Conservation (phyloP, 2,888 invertebrate species). For the Leistus spinibarbis region DNA sequence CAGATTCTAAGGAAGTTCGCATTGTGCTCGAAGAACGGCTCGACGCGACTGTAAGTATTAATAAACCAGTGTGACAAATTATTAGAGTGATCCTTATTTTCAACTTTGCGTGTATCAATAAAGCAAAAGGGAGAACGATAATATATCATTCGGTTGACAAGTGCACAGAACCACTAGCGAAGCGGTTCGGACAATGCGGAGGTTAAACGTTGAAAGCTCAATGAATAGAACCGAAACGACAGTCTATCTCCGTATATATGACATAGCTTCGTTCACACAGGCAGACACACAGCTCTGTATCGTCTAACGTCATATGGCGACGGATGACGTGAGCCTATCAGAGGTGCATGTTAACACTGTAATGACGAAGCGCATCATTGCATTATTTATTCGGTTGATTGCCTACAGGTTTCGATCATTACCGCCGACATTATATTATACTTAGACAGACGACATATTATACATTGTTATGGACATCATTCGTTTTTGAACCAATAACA, state of each 20-base stretch:
- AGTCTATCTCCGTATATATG: background rate
- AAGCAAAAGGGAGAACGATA: slow-evolving; percentile 34
- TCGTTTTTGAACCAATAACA: too few species aligned
- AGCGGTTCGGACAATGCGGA: slow-evolving; percentile 32
- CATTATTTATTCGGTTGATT: slow-evolving; percentile 34
- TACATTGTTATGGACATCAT: background rate
- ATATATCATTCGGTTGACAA: slow-evolving; percentile 35
- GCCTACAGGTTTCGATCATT: slow-evolving; percentile 33
- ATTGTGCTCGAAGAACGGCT: slow-evolving; percentile 18
- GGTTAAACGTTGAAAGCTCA: slow-evolving; percentile 31
- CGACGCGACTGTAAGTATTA: slow-evolving; percentile 27
- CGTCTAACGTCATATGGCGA: background rate
- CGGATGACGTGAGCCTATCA: background rate
- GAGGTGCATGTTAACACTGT: slow-evolving; percentile 1
- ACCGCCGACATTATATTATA: slow-evolving; percentile 26
- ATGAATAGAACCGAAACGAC: slow-evolving; percentile 18
- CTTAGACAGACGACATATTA: slow-evolving; percentile 18
- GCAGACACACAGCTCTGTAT: background rate
- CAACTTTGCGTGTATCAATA: slow-evolving; percentile 36
- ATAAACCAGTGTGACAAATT: slow-evolving; percentile 37
- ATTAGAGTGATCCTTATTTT: slow-evolving; percentile 36
- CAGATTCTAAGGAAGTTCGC: slow-evolving; percentile 16
- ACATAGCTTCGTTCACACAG: background rate
- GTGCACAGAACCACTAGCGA: slow-evolving; percentile 30
- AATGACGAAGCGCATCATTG: slow-evolving; percentile 33